Evolutionary conservation across 2,113 vertebrate species (phyloP).

Genomic region (Oplegnathus fasciatus): DNA sequence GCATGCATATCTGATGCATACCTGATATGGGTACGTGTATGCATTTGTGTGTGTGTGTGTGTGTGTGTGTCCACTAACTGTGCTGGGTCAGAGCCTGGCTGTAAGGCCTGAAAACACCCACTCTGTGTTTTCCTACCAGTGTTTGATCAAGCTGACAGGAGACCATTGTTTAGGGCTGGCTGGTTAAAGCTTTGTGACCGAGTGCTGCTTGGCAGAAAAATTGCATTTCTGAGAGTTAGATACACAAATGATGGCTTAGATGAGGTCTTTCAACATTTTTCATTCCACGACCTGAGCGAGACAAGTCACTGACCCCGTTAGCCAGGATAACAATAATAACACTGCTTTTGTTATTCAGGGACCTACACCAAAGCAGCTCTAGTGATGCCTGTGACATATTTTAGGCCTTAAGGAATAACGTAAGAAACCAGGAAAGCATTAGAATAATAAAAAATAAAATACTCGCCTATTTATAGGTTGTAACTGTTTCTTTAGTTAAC

Average conservation of each 20-base stretch:
- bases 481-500: not conserved
- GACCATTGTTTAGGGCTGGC: constrained; percentile 59
- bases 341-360: constrained; percentile 32
- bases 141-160: constrained; percentile 71
- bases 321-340: constrained; percentile 41
- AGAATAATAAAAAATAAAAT: not conserved
- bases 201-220: constrained; percentile 56
- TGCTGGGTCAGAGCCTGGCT: constrained; percentile 23
- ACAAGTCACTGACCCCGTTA: constrained; percentile 46
- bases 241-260: constrained; percentile 65
- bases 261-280: constrained; percentile 46
- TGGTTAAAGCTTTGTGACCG: constrained; percentile 48
- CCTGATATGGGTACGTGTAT: not conserved
- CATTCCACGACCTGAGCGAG: constrained; percentile 39
- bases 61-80: constrained; percentile 8
- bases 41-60: not conserved
- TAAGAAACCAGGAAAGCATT: not conserved
- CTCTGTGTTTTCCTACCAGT: constrained; percentile 54
- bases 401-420: not conserved
- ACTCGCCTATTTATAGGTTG: not conserved
- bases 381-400: constrained; percentile 2
- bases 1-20: constrained; percentile 21
- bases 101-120: constrained; percentile 52
- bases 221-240: constrained; percentile 63
- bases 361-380: constrained; percentile 6